Conservation (phyloP, 2,797 vertebrate genomes). For the Fistularia commersonii region DNA sequence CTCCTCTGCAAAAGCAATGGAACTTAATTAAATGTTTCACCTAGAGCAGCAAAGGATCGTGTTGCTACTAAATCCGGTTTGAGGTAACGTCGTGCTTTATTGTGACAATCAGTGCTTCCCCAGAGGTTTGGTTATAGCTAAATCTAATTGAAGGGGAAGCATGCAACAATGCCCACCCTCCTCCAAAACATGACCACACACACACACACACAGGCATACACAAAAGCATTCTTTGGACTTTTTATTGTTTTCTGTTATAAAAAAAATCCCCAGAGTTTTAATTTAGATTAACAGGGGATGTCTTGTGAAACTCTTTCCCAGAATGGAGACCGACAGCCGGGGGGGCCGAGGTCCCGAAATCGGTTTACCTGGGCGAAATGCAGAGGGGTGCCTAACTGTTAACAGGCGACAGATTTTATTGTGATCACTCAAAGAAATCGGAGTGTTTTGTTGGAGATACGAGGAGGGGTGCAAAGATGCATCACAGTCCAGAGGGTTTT, state of each 20-base stretch:
- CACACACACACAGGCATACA: no score
- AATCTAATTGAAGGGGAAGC: constrained; percentile 67
- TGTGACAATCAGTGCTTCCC: constrained; percentile 69
- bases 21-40: constrained; percentile 79
- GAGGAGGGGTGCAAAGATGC: no score
- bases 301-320: constrained; percentile 53
- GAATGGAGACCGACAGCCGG: constrained; percentile 53
- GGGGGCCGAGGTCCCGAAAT: constrained; percentile 45
- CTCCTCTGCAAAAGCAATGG: constrained; percentile 65
- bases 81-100: constrained; percentile 76
- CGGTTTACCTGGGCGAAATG: no score
- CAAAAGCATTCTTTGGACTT: constrained; percentile 45
- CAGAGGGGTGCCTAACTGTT: no score
- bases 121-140: constrained; percentile 63
- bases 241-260: constrained; percentile 57
- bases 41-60: constrained; percentile 69
- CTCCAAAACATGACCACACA: background rate
- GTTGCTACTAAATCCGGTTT: constrained; percentile 77
- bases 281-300: constrained; percentile 65
- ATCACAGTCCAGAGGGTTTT: no score
- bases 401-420: no score
- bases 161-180: constrained; percentile 45
- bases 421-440: no score
- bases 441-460: no score
- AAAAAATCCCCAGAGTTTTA: constrained; percentile 57